phyloP scores from a whole-genome alignment of 2,888 invertebrate species.

The Tenthredo distinguenda region DNA sequence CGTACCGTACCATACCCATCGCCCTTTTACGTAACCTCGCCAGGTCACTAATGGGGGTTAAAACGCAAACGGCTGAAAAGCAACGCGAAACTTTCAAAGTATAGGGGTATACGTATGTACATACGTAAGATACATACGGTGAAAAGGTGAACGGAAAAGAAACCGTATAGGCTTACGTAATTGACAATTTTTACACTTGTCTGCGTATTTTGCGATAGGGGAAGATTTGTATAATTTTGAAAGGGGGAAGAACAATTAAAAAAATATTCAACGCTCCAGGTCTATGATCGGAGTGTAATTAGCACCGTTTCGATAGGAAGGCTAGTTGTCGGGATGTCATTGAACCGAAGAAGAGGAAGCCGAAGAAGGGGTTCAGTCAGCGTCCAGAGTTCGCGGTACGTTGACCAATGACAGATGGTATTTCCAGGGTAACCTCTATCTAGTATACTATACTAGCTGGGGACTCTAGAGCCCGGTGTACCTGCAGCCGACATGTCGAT shows the following conservation, averaged over 20 bases:
- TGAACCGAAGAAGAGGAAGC: background rate
- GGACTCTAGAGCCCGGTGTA: conserved; percentile 65
- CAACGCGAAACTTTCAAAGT: conserved; percentile 62
- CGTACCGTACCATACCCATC: background rate
- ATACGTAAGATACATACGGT: background rate
- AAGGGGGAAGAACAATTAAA: no score
- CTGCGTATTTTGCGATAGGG: no score
- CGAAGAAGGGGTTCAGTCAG: conserved; percentile 6
- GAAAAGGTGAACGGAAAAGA: background rate
- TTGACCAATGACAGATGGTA: conserved; percentile 75
- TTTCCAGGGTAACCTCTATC: conserved; percentile 69
- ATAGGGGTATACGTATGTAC: background rate
- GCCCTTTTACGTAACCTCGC: background rate
- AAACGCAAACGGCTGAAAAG: conserved; percentile 64
- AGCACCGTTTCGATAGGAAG: background rate
- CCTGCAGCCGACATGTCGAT: conserved; percentile 77
- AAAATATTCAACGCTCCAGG: no score
- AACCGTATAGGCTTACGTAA: background rate
- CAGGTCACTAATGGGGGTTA: conserved; percentile 73
- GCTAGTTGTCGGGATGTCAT: background rate
- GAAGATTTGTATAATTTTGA: no score
- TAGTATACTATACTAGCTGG: conserved; percentile 70
- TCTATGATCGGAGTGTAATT: background rate
- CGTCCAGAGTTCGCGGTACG: conserved; percentile 57
- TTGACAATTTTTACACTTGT: no score